These are phyloP conservation scores for Sphaeramia orbicularis DNA, from an alignment of 2,797 vertebrate genomes.

Conservation along the genomic window DNA sequence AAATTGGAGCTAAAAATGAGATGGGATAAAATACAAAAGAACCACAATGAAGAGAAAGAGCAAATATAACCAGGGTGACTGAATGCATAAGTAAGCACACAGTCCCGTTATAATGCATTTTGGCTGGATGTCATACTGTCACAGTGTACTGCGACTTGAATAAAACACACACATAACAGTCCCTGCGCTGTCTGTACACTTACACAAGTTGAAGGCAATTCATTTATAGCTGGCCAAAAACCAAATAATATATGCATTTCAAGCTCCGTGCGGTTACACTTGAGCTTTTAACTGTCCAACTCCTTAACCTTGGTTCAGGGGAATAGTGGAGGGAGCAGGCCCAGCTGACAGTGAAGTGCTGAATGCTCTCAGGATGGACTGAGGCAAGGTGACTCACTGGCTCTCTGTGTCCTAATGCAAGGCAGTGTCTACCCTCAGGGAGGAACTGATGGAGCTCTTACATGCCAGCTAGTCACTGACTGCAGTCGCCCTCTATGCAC, in stretches of 20 bases:
- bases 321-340: slow-evolving; percentile 39
- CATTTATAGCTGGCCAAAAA: neutral
- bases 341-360: slow-evolving; percentile 69
- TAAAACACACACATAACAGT: no score
- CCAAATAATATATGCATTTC: neutral
- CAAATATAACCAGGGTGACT: no score
- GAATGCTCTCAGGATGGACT: slow-evolving; percentile 67
- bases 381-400: slow-evolving; percentile 78
- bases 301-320: slow-evolving; percentile 64
- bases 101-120: no score
- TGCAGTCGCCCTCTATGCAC: slow-evolving; percentile 22
- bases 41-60: no score
- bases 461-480: slow-evolving; percentile 41
- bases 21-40: no score
- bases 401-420: slow-evolving; percentile 69
- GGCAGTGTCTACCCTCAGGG: slow-evolving; percentile 62
- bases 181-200: no score
- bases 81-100: no score
- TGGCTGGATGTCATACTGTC: no score
- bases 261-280: slow-evolving; percentile 36
- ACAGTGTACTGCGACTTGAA: no score
- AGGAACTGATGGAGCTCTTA: slow-evolving; percentile 71
- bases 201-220: slow-evolving; percentile 1
- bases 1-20: no score
- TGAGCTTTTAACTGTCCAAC: slow-evolving; percentile 30